phyloP scores from a whole-genome alignment of 2,888 invertebrate genomes.

The Drosophila emarginata region DNA sequence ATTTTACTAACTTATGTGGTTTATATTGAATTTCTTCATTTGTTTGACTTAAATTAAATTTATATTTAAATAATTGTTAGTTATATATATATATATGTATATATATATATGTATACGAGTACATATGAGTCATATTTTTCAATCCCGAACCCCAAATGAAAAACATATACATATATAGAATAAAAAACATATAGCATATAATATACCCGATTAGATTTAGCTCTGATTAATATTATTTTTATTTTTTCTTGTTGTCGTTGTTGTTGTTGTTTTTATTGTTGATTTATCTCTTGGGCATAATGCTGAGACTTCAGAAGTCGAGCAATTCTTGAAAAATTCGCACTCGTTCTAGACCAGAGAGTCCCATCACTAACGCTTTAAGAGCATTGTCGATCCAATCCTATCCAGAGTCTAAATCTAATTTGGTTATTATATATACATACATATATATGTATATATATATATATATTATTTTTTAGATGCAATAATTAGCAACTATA shows the following conservation, averaged over 20 bases:
- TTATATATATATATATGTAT: neutral
- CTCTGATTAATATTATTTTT: neutral
- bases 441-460: too few species aligned
- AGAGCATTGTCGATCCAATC: neutral
- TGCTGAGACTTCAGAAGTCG: slow-evolving; percentile 57
- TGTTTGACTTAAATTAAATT: neutral
- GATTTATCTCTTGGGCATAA: slow-evolving; percentile 43
- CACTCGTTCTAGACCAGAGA: slow-evolving; percentile 57
- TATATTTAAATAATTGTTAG: neutral
- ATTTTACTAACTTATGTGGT: neutral
- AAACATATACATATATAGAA: neutral
- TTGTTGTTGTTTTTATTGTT: slow-evolving; percentile 36
- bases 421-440: neutral
- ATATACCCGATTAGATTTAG: slow-evolving; percentile 5
- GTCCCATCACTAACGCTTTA: slow-evolving; percentile 54
- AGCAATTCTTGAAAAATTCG: slow-evolving; percentile 61
- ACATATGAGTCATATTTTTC: neutral
- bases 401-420: slow-evolving; percentile 1
- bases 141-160: neutral
- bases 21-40: neutral
- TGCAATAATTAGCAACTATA: neutral
- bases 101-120: neutral
- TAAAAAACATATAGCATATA: neutral
- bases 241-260: too few species aligned
- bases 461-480: too few species aligned